These are phyloP conservation scores for Lobophora halterata DNA, from an alignment of 2,888 invertebrate genomes.

Conservation along the genomic window DNA sequence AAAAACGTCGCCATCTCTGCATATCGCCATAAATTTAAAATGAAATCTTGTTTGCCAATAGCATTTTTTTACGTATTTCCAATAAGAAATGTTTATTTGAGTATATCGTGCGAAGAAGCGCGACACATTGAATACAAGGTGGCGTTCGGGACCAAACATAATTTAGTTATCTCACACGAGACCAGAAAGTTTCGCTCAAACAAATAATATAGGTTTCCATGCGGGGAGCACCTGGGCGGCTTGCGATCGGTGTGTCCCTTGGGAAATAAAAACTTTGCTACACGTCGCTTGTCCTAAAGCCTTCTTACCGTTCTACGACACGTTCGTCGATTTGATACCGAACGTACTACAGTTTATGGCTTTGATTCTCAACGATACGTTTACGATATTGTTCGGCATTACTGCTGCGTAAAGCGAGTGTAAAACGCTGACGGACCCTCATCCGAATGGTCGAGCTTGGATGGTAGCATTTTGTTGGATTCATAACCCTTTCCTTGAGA, in stretches of 20 bases:
- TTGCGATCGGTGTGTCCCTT: conserved; percentile 76
- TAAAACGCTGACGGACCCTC: conserved; percentile 39
- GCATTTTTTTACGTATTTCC: conserved; percentile 10
- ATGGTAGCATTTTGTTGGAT: conserved; percentile 13
- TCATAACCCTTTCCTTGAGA: conserved; percentile 22
- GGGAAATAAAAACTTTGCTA: conserved; percentile 81
- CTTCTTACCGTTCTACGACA: conserved; percentile 71
- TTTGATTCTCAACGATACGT: conserved; percentile 75
- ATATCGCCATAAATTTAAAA: too few species aligned
- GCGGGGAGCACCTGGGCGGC: conserved; percentile 75
- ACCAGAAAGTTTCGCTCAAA: conserved; percentile 78
- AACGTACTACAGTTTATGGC: conserved; percentile 72
- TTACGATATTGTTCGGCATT: conserved; percentile 73
- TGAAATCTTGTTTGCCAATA: conserved; percentile 4
- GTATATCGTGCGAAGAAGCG: conserved; percentile 41
- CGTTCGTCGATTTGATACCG: conserved; percentile 72
- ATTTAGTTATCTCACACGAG: conserved; percentile 77
- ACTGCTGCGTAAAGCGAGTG: conserved; percentile 56
- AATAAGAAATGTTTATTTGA: conserved; percentile 38
- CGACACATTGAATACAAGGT: conserved; percentile 65
- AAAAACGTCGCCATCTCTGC: too few species aligned
- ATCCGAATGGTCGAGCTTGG: conserved; percentile 9
- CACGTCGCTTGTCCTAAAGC: conserved; percentile 78
- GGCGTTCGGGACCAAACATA: conserved; percentile 69
- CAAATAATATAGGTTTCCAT: conserved; percentile 79